These are phyloP conservation scores for Ramazzottius varieornatus DNA, from an alignment of 2,888 invertebrate species.

Conservation along the genomic window DNA sequence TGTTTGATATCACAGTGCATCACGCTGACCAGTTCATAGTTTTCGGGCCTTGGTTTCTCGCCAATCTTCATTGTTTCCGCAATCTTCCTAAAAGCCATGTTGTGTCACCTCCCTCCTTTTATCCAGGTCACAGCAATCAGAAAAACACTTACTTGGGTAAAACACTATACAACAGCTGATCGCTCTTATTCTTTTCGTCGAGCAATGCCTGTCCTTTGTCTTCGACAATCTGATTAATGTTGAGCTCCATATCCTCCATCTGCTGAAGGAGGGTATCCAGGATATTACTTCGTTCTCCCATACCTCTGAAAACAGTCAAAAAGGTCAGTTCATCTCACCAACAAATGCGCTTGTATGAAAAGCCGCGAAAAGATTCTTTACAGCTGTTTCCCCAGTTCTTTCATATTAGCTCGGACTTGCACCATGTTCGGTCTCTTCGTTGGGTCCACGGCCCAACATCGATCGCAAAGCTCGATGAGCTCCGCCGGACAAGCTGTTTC, in stretches of 20 bases:
- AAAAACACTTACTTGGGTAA: neutral
- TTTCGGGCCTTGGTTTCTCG: neutral
- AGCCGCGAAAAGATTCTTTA: too few relatives aligned
- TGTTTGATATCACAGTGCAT: neutral
- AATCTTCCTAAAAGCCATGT: neutral
- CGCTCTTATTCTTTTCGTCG: neutral
- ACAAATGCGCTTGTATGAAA: too few relatives aligned
- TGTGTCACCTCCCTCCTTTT: neutral
- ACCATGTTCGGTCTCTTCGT: neutral
- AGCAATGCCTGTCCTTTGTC: neutral
- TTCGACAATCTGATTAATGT: neutral
- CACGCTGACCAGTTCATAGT: neutral
- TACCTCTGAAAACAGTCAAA: neutral
- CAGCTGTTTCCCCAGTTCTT: constrained; percentile 2
- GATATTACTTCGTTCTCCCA: constrained; percentile 2
- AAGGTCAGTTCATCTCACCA: neutral
- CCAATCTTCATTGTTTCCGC: neutral
- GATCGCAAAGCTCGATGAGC: neutral
- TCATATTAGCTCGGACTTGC: neutral
- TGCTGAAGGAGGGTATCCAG: neutral
- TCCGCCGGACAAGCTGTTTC: neutral
- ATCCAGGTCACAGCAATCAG: neutral
- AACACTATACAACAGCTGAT: neutral
- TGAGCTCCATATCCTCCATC: constrained; percentile 4
- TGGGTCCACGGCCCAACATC: neutral